phyloP scores from a whole-genome alignment of 2,113 vertebrate species.

The Ochotona curzoniae region DNA sequence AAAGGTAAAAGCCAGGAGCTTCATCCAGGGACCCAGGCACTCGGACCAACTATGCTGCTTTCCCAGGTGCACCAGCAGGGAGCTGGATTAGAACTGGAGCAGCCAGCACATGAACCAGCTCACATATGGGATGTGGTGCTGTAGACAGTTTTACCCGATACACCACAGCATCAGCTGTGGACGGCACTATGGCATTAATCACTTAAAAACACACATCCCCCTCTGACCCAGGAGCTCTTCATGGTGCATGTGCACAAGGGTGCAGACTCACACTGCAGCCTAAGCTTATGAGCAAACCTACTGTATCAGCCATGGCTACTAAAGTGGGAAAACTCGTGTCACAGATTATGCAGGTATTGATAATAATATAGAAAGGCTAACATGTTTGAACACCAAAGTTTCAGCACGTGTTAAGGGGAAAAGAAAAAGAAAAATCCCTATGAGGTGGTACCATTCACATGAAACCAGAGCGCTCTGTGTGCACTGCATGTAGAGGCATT shows the following conservation, averaged over 20 bases:
- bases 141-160: no score
- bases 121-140: no score
- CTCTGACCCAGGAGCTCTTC: constrained; percentile 22
- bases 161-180: no score
- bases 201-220: constrained; percentile 20
- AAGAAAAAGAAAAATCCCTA: neutral
- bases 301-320: neutral
- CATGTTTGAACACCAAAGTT: neutral
- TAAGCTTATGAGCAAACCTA: neutral
- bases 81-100: no score
- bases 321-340: constrained; percentile 7
- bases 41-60: no score
- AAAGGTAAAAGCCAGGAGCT: no score
- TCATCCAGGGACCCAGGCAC: no score
- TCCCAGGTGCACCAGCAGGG: no score
- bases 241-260: constrained; percentile 26
- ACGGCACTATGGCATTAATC: constrained; percentile 26
- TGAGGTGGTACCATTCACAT: neutral
- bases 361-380: neutral
- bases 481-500: neutral
- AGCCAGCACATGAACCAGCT: no score
- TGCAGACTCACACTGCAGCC: neutral
- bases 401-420: neutral
- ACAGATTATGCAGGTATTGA: constrained; percentile 19
- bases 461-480: neutral